These are phyloP conservation scores for Drosophila neotestacea DNA, from an alignment of 2,888 invertebrate species.

Conservation along the genomic window DNA sequence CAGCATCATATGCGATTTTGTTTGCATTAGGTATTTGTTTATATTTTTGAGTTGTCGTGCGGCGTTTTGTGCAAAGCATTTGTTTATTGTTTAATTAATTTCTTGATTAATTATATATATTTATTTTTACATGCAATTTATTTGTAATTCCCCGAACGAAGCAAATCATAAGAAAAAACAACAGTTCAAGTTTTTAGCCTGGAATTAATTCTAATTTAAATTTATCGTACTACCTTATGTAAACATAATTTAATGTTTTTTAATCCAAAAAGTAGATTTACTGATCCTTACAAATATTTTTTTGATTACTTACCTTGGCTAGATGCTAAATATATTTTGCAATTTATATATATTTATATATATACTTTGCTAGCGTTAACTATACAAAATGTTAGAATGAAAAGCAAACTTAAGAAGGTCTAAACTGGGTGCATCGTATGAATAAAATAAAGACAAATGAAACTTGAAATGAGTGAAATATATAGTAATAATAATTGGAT, in stretches of 20 bases:
- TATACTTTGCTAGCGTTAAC: constrained; percentile 71
- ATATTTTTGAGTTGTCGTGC: constrained; percentile 76
- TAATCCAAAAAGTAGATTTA: constrained; percentile 73
- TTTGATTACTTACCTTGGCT: constrained; percentile 64
- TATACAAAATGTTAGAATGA: constrained; percentile 65
- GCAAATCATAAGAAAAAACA: constrained; percentile 18
- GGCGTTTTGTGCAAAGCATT: constrained; percentile 83
- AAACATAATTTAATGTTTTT: constrained; percentile 46
- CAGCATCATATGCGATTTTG: constrained; percentile 36
- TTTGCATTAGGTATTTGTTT: constrained; percentile 52
- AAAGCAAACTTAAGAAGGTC: constrained; percentile 53
- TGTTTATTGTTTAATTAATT: constrained; percentile 69
- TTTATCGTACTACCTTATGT: constrained; percentile 50
- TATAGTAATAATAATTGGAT: not conserved
- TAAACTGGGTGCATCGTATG: constrained; percentile 71
- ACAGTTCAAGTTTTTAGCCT: constrained; percentile 42
- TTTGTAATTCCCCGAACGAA: constrained; percentile 33
- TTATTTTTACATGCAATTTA: constrained; percentile 65
- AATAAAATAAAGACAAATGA: constrained; percentile 59
- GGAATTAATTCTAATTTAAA: constrained; percentile 46
- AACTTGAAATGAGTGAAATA: not conserved
- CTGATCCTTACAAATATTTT: constrained; percentile 56
- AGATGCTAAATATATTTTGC: constrained; percentile 66
- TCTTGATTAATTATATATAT: constrained; percentile 63
- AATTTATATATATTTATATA: constrained; percentile 49